phyloP scores from a whole-genome alignment of 2,113 vertebrate genomes.

The Corydoras maculifer region DNA sequence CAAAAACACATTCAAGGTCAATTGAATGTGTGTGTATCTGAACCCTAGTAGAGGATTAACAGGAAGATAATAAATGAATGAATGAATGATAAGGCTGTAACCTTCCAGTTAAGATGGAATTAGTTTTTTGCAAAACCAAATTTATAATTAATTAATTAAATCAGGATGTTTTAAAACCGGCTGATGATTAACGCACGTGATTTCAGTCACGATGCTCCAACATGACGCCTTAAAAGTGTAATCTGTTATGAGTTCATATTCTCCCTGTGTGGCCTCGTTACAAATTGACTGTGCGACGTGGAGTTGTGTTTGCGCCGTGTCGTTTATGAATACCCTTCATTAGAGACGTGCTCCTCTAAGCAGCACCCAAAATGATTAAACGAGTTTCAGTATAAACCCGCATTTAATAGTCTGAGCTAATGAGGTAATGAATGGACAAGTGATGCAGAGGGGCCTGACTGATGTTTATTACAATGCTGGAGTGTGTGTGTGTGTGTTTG shows the following conservation, averaged over 20 bases:
- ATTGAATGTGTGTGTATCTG: no score
- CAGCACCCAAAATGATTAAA: not conserved
- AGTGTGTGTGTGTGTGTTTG: slow-evolving; percentile 12
- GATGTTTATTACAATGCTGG: not conserved
- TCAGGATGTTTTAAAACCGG: no score
- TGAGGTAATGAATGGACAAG: slow-evolving; percentile 9
- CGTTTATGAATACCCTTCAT: not conserved
- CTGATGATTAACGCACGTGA: no score
- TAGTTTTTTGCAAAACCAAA: no score
- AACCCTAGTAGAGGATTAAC: no score
- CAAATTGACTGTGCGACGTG: not conserved
- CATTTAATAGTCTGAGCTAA: not conserved
- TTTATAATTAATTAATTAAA: no score
- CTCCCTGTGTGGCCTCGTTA: not conserved
- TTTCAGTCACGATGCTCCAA: no score
- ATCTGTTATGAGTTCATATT: not conserved
- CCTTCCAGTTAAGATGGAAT: no score
- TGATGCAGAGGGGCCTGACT: slow-evolving; percentile 1
- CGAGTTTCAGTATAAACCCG: not conserved
- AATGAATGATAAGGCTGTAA: no score
- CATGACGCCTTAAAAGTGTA: no score
- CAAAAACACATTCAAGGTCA: no score
- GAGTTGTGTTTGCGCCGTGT: not conserved
- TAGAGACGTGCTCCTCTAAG: not conserved
- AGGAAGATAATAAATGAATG: no score